A percentile compares a stretch with the other conserved stretches of the same genome.
Evolutionary conservation across 1,140 invertebrate genomes (phyloP).

Genomic region (Cotesia typhae): DNA sequence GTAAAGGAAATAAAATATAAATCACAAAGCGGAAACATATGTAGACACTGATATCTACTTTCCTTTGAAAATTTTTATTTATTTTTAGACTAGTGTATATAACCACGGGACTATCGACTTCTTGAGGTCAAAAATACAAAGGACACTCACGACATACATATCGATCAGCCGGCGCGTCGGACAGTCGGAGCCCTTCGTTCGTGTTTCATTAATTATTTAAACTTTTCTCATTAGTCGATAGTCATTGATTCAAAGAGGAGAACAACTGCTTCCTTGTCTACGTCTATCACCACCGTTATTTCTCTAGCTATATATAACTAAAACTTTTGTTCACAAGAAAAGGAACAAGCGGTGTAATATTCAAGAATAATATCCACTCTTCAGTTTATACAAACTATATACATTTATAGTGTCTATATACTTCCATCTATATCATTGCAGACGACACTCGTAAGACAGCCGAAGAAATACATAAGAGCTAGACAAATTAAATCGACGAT

Average conservation of each 20-base stretch:
- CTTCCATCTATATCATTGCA: too few relatives aligned
- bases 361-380: conserved; percentile 6
- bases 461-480: conserved; percentile 3
- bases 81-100: conserved; percentile 1
- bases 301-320: too few relatives aligned
- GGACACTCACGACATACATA: conserved; percentile 33
- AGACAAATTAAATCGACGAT: conserved; percentile 42
- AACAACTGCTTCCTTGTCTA: background rate
- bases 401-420: background rate
- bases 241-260: conserved; percentile 30
- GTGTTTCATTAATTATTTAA: conserved; percentile 41
- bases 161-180: conserved; percentile 21
- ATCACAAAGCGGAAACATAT: background rate
- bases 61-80: background rate
- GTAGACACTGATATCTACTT: background rate
- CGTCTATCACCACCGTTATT: too few relatives aligned
- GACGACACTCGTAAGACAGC: background rate
- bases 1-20: too few relatives aligned
- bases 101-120: conserved; percentile 24
- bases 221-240: conserved; percentile 42
- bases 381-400: background rate
- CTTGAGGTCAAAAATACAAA: conserved; percentile 22
- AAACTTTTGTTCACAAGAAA: background rate
- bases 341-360: background rate
- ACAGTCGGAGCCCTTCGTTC: background rate